Conservation (phyloP, 2,888 invertebrate species). For the Pharmacophagus antenor region DNA sequence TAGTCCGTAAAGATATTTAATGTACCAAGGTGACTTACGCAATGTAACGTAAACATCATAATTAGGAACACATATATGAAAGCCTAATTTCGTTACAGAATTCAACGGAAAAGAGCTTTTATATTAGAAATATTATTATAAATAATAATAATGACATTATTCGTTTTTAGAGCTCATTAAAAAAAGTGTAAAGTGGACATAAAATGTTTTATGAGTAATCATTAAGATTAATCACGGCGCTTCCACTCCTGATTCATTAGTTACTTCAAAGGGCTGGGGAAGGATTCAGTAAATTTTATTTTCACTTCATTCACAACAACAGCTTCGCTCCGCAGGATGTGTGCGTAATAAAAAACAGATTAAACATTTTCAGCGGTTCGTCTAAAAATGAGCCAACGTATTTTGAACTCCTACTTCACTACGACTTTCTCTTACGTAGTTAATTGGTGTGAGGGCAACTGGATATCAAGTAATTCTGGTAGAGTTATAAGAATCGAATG, state of each 20-base stretch:
- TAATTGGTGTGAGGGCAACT: slow-evolving; percentile 32
- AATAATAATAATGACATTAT: slow-evolving; percentile 1
- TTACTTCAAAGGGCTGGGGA: slow-evolving; percentile 43
- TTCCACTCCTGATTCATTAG: slow-evolving; percentile 45
- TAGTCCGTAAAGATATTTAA: too few relatives aligned
- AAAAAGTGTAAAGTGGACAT: slow-evolving; percentile 3
- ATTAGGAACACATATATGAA: too few relatives aligned
- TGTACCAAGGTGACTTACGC: too few relatives aligned
- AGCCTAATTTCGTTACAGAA: too few relatives aligned
- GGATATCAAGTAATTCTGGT: slow-evolving; percentile 47
- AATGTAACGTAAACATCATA: too few relatives aligned
- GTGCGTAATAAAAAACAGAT: slow-evolving; percentile 63
- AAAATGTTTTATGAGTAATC: slow-evolving; percentile 35
- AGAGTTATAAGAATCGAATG: slow-evolving; percentile 49
- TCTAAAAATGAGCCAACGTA: slow-evolving; percentile 45
- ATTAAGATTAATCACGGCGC: slow-evolving; percentile 34
- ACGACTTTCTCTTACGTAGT: slow-evolving; percentile 27
- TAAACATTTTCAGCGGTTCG: slow-evolving; percentile 63
- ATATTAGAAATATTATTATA: too few relatives aligned
- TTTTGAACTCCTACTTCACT: slow-evolving; percentile 37
- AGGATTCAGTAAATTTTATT: slow-evolving; percentile 41
- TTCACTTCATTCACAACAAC: slow-evolving; percentile 43
- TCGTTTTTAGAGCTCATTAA: slow-evolving; percentile 4
- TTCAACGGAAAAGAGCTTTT: too few relatives aligned
- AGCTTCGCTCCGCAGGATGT: slow-evolving; percentile 57